Evolutionary conservation across 2,888 invertebrate species (phyloP).

Genomic region (Xylota segnis): DNA sequence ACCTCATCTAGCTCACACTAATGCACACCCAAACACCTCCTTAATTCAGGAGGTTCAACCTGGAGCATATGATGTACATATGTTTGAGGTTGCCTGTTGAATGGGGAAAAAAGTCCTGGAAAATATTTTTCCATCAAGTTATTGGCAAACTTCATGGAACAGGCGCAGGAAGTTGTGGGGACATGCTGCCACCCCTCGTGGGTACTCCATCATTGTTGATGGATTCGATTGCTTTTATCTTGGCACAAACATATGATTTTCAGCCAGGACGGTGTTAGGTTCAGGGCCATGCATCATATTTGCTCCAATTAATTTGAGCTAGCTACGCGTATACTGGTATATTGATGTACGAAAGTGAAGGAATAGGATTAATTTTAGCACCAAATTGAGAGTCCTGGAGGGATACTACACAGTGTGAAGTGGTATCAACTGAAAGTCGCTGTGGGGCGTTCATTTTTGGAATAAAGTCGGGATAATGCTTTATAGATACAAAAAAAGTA

Average conservation of each 20-base stretch:
- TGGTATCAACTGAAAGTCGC: too few relatives aligned
- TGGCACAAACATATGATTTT: slow-evolving; percentile 46
- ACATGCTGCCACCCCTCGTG: not conserved
- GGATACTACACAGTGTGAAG: too few relatives aligned
- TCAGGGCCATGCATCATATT: slow-evolving; percentile 46
- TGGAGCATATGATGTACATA: not conserved
- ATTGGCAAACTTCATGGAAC: slow-evolving; percentile 31
- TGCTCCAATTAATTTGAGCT: slow-evolving; percentile 37
- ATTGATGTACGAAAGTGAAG: not conserved
- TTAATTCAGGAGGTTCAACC: slow-evolving; percentile 15
- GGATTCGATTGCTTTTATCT: slow-evolving; percentile 58
- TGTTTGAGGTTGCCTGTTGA: slow-evolving; percentile 8
- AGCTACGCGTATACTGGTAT: too few relatives aligned
- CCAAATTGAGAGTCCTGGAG: too few relatives aligned
- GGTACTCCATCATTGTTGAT: slow-evolving; percentile 44
- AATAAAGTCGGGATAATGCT: too few relatives aligned
- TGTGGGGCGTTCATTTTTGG: too few relatives aligned
- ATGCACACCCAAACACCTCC: slow-evolving; percentile 7
- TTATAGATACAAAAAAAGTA: too few relatives aligned
- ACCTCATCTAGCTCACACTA: slow-evolving; percentile 2
- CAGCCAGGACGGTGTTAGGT: slow-evolving; percentile 13
- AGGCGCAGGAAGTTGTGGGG: not conserved
- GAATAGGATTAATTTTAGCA: not conserved
- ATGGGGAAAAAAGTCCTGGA: not conserved
- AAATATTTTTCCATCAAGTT: slow-evolving; percentile 28